Percentiles rank a stretch among this genome's conserved stretches.
Evolutionary conservation across 2,113 vertebrate genomes (phyloP).

Genomic region (Hippotragus niger): DNA sequence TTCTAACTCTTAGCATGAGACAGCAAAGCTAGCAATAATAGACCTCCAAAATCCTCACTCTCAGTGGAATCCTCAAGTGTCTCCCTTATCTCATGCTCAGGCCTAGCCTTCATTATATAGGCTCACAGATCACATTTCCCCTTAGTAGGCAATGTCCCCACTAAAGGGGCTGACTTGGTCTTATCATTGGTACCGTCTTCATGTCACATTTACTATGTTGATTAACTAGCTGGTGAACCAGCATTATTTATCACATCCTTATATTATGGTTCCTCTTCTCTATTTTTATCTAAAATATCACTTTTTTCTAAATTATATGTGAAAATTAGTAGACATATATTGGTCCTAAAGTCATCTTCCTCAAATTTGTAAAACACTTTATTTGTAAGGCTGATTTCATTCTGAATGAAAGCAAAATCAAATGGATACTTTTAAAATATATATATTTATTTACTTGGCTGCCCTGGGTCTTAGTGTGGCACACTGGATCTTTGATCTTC

Average conservation of each 20-base stretch:
- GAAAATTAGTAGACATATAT: neutral
- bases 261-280: neutral
- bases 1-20: neutral
- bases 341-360: neutral
- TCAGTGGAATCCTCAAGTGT: accelerated
- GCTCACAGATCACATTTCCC: neutral
- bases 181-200: neutral
- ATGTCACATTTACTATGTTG: neutral
- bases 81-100: neutral
- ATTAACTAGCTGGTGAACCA: neutral
- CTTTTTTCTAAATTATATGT: neutral
- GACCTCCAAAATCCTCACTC: neutral
- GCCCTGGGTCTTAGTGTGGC: neutral
- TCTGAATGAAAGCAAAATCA: neutral
- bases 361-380: neutral
- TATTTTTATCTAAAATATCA: neutral
- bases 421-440: neutral
- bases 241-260: neutral
- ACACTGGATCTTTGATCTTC: neutral
- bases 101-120: neutral
- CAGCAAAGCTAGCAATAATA: neutral
- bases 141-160: neutral
- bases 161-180: neutral
- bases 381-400: neutral
- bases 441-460: neutral